Percentiles rank a stretch among this genome's conserved stretches.
phyloP scores from a whole-genome alignment of 2,888 invertebrate species.

The Tetragonula carbonaria region DNA sequence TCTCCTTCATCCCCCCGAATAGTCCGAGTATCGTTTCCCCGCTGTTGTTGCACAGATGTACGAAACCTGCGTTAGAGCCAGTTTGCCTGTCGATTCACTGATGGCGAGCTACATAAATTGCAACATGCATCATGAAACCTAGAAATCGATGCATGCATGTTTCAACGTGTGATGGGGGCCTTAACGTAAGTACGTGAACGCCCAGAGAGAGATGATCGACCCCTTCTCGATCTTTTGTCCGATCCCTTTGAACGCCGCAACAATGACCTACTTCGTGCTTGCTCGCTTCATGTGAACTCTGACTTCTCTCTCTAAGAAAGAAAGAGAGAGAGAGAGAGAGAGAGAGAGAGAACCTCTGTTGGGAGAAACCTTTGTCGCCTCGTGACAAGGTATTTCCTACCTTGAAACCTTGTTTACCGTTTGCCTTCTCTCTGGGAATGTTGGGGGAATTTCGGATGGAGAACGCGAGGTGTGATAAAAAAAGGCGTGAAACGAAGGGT shows the following conservation, averaged over 20 bases:
- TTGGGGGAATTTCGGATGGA: neutral
- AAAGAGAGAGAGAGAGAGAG: neutral
- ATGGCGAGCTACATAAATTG: too few relatives aligned
- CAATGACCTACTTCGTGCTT: slow-evolving; percentile 66
- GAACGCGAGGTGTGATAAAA: slow-evolving; percentile 5
- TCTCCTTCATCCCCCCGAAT: too few relatives aligned
- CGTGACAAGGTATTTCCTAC: slow-evolving; percentile 15
- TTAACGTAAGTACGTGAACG: slow-evolving; percentile 55
- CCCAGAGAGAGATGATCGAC: slow-evolving; percentile 54
- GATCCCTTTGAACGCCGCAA: slow-evolving; percentile 47
- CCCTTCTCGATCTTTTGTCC: slow-evolving; percentile 51
- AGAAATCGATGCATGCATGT: too few relatives aligned
- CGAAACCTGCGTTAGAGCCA: too few relatives aligned
- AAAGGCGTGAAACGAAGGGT: neutral
- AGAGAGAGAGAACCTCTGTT: too few relatives aligned
- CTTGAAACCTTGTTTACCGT: neutral
- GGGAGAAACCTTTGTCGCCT: slow-evolving; percentile 15
- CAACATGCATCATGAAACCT: too few relatives aligned
- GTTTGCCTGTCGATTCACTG: too few relatives aligned
- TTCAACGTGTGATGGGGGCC: too few relatives aligned
- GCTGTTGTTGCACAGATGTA: slow-evolving; percentile 38
- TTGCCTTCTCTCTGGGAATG: slow-evolving; percentile 10
- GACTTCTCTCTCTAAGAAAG: slow-evolving; percentile 8
- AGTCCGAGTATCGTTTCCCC: slow-evolving; percentile 50
- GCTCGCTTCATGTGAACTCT: slow-evolving; percentile 16